A percentile compares a stretch with the other conserved stretches of the same genome.
phyloP scores from a whole-genome alignment of 2,113 vertebrate genomes.

The Myrmophylax atrothorax region DNA sequence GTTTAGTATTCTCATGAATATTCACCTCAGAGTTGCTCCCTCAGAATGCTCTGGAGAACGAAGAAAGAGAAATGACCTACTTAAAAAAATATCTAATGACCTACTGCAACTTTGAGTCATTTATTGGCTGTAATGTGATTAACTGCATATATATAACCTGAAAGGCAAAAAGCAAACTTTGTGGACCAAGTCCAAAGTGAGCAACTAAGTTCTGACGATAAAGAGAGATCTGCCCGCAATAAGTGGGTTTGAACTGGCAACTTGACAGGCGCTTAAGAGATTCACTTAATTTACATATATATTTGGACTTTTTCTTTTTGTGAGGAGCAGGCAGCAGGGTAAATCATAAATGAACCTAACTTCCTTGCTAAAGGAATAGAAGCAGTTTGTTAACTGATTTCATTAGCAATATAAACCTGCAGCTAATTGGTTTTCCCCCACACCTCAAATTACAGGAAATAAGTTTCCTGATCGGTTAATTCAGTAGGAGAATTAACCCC shows the following conservation, averaged over 20 bases:
- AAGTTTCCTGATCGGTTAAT: not conserved
- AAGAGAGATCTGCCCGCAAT: not conserved
- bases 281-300: constrained; percentile 14
- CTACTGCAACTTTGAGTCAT: not conserved
- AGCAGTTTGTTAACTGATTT: not conserved
- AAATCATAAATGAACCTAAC: not conserved
- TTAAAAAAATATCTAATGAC: not conserved
- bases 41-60: not conserved
- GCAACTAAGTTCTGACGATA: constrained; percentile 11
- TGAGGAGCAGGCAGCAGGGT: not conserved
- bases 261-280: not conserved
- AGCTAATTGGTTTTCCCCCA: not conserved
- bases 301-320: not conserved
- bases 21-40: not conserved
- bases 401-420: not conserved
- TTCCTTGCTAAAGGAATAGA: not conserved
- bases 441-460: not conserved
- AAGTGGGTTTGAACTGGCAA: not conserved
- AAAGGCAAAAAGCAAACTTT: not conserved
- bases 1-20: constrained; percentile 15
- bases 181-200: constrained; percentile 13
- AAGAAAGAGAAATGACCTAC: not conserved
- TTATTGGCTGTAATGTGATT: not conserved
- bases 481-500: not conserved
- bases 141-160: not conserved